A percentile compares a stretch with the other conserved stretches of the same genome.
These are phyloP conservation scores for Pyrgus malvae DNA, from an alignment of 2,888 invertebrate species.

Conservation along the genomic window DNA sequence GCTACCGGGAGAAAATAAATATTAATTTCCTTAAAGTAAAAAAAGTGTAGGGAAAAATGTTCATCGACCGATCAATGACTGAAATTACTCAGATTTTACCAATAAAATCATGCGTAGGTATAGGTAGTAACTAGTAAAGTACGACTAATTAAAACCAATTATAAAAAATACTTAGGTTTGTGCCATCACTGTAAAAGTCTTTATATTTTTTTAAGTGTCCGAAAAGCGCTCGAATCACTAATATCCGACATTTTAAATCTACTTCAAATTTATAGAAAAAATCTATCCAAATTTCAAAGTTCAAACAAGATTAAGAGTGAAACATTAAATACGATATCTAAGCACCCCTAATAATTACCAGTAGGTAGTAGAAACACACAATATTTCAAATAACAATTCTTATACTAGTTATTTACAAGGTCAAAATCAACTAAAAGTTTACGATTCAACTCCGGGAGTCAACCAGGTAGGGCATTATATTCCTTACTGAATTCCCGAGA, in stretches of 20 bases:
- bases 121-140: too few species aligned
- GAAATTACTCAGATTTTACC: too few species aligned
- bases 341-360: slow-evolving; percentile 40
- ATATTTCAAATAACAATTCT: slow-evolving; percentile 58
- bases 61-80: too few species aligned
- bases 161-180: not conserved
- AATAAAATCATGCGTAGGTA: too few species aligned
- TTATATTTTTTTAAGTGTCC: not conserved
- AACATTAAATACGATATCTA: slow-evolving; percentile 45
- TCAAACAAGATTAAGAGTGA: slow-evolving; percentile 56
- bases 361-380: slow-evolving; percentile 45
- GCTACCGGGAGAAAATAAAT: too few species aligned
- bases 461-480: slow-evolving; percentile 1
- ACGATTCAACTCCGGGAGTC: slow-evolving; percentile 14
- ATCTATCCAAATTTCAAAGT: slow-evolving; percentile 46
- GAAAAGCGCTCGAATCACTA: slow-evolving; percentile 32
- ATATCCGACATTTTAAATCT: slow-evolving; percentile 39
- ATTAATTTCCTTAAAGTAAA: too few species aligned
- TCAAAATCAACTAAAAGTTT: slow-evolving; percentile 44
- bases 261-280: slow-evolving; percentile 51
- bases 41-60: too few species aligned
- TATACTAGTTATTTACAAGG: slow-evolving; percentile 56
- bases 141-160: too few species aligned
- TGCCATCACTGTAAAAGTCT: not conserved
- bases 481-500: slow-evolving; percentile 25